A percentile compares a stretch with the other conserved stretches of the same genome.
Conservation (phyloP, 1,140 invertebrate genomes). For the Leptoteleia sp. region DNA sequence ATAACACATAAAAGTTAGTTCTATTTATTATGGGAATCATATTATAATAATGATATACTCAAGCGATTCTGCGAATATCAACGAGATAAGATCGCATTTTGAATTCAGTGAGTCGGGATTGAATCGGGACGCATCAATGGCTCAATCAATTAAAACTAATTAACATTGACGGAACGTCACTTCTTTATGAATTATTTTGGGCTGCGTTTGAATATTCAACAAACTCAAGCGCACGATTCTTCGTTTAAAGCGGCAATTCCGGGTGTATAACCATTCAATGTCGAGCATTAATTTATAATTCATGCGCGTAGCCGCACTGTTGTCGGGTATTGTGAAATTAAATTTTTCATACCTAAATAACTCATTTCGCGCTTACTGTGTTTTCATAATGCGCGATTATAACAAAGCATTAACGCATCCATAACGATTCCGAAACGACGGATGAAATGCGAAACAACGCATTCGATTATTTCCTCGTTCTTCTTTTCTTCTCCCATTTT, state of each 20-base stretch:
- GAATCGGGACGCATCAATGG: constrained; percentile 4
- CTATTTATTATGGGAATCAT: not conserved
- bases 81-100: no score
- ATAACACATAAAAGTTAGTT: no score
- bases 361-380: constrained; percentile 51
- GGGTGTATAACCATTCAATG: constrained; percentile 52
- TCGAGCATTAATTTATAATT: constrained; percentile 58
- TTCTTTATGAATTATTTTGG: constrained; percentile 50
- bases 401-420: constrained; percentile 55
- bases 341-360: constrained; percentile 56
- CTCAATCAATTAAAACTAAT: constrained; percentile 36
- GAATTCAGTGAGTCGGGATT: constrained; percentile 1
- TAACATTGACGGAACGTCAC: constrained; percentile 24
- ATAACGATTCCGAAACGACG: constrained; percentile 12
- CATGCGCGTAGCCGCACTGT: constrained; percentile 30
- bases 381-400: constrained; percentile 42
- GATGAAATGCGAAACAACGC: constrained; percentile 5
- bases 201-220: constrained; percentile 40
- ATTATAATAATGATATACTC: no score
- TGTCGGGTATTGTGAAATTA: constrained; percentile 46
- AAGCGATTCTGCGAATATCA: no score
- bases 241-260: constrained; percentile 44
- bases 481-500: constrained; percentile 43
- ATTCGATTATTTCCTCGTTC: constrained; percentile 29
- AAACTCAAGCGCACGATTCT: constrained; percentile 26